These are phyloP conservation scores for Hydroisotoma schaefferi DNA, from an alignment of 2,888 invertebrate genomes.

Conservation along the genomic window DNA sequence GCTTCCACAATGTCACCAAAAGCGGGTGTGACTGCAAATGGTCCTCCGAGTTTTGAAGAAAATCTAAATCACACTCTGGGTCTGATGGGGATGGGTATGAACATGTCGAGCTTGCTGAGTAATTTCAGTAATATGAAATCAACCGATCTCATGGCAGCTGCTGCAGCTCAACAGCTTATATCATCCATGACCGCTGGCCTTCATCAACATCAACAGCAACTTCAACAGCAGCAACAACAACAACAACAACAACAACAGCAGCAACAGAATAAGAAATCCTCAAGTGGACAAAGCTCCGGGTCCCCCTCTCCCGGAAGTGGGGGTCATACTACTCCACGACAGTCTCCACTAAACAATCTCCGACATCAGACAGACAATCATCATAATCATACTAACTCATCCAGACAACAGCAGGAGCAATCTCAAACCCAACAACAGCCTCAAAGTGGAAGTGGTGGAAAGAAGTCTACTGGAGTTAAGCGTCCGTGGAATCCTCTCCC, in stretches of 20 bases:
- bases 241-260: constrained; percentile 16
- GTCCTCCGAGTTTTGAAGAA: constrained; percentile 7
- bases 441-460: not conserved
- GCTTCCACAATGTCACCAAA: not conserved
- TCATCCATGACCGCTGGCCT: constrained; percentile 3
- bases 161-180: constrained; percentile 11
- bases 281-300: constrained; percentile 17
- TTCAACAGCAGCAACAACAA: constrained; percentile 12
- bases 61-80: constrained; percentile 11
- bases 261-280: constrained; percentile 7
- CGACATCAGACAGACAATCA: not conserved
- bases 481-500: constrained; percentile 25
- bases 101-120: constrained; percentile 10
- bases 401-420: not conserved
- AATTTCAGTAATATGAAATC: constrained; percentile 15
- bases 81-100: constrained; percentile 15
- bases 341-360: constrained; percentile 25
- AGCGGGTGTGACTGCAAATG: constrained; percentile 8
- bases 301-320: constrained; percentile 4
- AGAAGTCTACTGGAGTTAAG: not conserved
- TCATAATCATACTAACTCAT: not conserved
- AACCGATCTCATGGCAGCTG: constrained; percentile 13
- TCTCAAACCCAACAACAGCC: no score
- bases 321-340: not conserved
- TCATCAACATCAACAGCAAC: constrained; percentile 13